Evolutionary conservation across 2,797 vertebrate species (phyloP), one percentile per base, ranked within the genome.

Genomic region (Poeciliopsis presidionis): DNA sequence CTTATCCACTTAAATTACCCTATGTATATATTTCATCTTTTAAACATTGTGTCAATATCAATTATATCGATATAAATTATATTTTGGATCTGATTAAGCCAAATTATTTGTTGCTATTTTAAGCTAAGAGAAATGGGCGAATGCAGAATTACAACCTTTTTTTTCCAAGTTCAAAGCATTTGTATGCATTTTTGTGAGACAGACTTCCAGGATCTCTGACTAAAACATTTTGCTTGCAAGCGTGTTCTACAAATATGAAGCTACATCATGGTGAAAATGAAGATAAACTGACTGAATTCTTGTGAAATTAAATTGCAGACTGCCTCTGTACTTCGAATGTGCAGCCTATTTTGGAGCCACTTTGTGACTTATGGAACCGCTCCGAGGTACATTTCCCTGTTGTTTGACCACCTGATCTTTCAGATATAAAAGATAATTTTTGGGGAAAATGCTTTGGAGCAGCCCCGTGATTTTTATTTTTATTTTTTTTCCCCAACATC

Each of bases 81-180:
- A 11, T 57, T 57, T 57, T 4, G 39, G 83, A 78, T 86, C 80
- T 81, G 81, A 41, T 41, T 7, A 41, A 41, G 39, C 39, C 7
- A 41, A 7, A 7, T 41, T 41, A 41, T 41, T 41, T 41, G 39
- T 72, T 81, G 82, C 78, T 88, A 65, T 83, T 89, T 82, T 75
- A 57, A 36, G 65, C 69, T 83, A 78, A 81, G 41, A 47, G 74
- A 82, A 47, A 83, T 16, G 76, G 81, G 76, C 53, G 79, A 81
- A 85, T 55, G 33, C 43, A 79, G 8, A 74, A 69, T 72, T 30
- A 59, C 78, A 65, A 79, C 59, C 18, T 72, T 67, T 47, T 13
- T 71, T 46, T 81, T 75, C 72, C 28, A 73, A 80, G 72, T 79
- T 78, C 46, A 43, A 5, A 75, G 46, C 41, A 36, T 73, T 65